Evolutionary conservation across 2,888 invertebrate species (phyloP).

Genomic region (Sminthurides aquaticus): DNA sequence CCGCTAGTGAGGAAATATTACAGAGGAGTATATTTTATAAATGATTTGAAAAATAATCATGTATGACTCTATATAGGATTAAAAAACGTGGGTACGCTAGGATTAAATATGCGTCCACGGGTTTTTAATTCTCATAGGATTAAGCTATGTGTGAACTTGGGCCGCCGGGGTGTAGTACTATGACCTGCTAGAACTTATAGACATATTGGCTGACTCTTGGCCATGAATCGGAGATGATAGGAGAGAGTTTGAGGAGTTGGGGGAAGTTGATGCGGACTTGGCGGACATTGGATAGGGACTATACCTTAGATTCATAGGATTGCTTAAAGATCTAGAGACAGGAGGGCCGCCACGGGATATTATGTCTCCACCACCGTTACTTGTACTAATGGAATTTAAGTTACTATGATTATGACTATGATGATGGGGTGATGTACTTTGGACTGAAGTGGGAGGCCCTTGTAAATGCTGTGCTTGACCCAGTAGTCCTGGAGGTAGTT

Average conservation of each 20-base stretch:
- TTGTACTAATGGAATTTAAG: slow-evolving; percentile 23
- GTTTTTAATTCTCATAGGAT: too few relatives aligned
- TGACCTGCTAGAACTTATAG: background rate
- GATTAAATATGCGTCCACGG: too few relatives aligned
- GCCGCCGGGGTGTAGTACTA: too few relatives aligned
- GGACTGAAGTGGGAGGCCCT: slow-evolving; percentile 35
- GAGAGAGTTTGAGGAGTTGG: slow-evolving; percentile 22
- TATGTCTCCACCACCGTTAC: slow-evolving; percentile 15
- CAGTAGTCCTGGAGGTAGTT: slow-evolving; percentile 42
- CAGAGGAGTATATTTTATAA: too few relatives aligned
- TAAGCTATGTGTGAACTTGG: too few relatives aligned
- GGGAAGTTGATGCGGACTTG: slow-evolving; percentile 40
- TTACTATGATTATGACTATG: slow-evolving; percentile 28
- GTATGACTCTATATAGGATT: too few relatives aligned
- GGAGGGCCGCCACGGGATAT: slow-evolving; percentile 6
- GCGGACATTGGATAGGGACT: slow-evolving; percentile 38
- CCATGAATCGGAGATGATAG: background rate
- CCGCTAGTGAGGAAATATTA: too few relatives aligned
- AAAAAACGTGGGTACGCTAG: too few relatives aligned
- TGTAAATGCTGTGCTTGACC: slow-evolving; percentile 33
- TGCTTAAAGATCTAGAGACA: slow-evolving; percentile 27
- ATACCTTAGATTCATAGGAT: slow-evolving; percentile 39
- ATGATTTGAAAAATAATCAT: too few relatives aligned
- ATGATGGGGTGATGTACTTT: slow-evolving; percentile 9
- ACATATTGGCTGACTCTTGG: background rate